Base-by-base conservation (phyloP, 2,113 vertebrate genomes). In the Ameiurus melas region DNA sequence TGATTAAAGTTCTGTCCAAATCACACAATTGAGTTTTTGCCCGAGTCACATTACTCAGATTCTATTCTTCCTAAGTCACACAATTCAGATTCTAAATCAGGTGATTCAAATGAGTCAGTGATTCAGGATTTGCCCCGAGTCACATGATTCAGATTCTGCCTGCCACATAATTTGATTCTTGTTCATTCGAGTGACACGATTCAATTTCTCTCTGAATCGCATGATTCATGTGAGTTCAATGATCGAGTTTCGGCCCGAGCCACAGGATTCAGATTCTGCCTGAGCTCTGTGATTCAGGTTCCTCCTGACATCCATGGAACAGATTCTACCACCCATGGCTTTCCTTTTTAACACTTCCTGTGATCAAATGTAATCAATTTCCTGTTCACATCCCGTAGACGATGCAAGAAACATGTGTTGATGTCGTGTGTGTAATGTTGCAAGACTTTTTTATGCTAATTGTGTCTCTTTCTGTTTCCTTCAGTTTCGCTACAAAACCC, bases 401-500 rank as follows among this genome's bases (percentile, higher is more conserved):
- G 30, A 39, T 60, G 79, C 22, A 20, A 82, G 58, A 36, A 19
- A 79, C 13, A 53, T 6, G 13, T 75, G 71, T 75, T 33, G 78
- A 70, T 3, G 17, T 55, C 16, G 43, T 1, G 6, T 39, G 60
- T 53, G 43, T 81, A 8, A 17, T 14, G 16, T 17, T 73, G 3
- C 4, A 22, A 39, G 30, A 66, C 66, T 83, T 27, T 82, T 84
- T 16, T n/a, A 33, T 39, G 80, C 62, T 90, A 43, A 81, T 71
- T 84, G 70, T 84, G 27, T 68, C 43, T 86, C 55, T 83, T 30
- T 73, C 30, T 87, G 36, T 86, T 83, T 90, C 66, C 60, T 55
- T 86, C 64, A 99, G 98, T 99, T 99, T 93, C 97, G 97, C 20
- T 99, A 99, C 92, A 99, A 99, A 95, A 99, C 96, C 86, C 95